These are phyloP conservation scores for Drosophila tanythrix DNA, from an alignment of 2,888 invertebrate genomes.

Conservation along the genomic window DNA sequence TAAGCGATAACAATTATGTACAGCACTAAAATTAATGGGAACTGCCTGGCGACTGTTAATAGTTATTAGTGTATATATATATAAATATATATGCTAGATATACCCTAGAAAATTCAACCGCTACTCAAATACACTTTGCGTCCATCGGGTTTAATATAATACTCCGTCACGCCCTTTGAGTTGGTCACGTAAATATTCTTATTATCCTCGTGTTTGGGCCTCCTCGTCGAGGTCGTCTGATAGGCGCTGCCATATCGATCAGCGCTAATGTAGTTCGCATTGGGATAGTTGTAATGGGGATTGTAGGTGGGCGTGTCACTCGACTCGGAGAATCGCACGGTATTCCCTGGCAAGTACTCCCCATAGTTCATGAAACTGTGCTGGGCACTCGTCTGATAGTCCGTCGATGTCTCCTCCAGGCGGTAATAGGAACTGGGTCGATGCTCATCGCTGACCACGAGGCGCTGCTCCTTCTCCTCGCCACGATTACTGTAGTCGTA, in stretches of 20 bases:
- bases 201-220: constrained; percentile 67
- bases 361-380: constrained; percentile 57
- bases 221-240: constrained; percentile 42
- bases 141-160: constrained; percentile 82
- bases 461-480: constrained; percentile 56
- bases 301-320: constrained; percentile 25
- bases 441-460: constrained; percentile 68
- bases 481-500: constrained; percentile 54
- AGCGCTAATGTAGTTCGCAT: constrained; percentile 66
- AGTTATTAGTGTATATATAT: background rate
- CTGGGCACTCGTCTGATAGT: constrained; percentile 25
- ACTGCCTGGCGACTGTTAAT: constrained; percentile 33
- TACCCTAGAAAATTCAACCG: constrained; percentile 27
- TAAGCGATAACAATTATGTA: constrained; percentile 59
- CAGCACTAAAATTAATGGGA: constrained; percentile 54
- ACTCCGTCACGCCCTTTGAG: constrained; percentile 81
- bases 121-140: constrained; percentile 77
- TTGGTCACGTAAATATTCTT: constrained; percentile 84
- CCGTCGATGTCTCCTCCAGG: constrained; percentile 48
- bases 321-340: constrained; percentile 38
- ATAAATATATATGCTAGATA: background rate
- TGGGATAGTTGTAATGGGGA: constrained; percentile 69
- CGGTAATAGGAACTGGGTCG: constrained; percentile 60
- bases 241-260: constrained; percentile 69
- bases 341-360: constrained; percentile 58